phyloP scores from a whole-genome alignment of 2,797 vertebrate species.

The Scolopax rusticola region DNA sequence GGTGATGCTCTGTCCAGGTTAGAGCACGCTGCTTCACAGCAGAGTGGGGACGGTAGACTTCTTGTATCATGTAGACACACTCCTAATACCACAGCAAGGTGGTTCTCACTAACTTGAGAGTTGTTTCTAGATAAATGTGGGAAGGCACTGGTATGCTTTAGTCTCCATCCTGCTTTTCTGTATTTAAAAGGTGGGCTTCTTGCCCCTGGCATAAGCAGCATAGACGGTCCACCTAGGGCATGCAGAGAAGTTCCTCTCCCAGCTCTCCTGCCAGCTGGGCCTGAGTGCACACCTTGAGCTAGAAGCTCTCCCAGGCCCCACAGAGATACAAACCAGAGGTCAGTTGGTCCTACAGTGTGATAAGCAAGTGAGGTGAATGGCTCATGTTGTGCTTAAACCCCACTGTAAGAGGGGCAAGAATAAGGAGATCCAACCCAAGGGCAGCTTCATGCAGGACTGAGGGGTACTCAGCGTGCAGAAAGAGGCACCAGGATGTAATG shows the following conservation, averaged over 20 bases:
- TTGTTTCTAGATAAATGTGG: background rate
- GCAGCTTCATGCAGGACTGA: background rate
- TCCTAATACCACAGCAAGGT: background rate
- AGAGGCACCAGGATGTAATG: background rate
- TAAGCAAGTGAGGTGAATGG: background rate
- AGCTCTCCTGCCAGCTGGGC: background rate
- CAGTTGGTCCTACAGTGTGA: background rate
- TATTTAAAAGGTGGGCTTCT: background rate
- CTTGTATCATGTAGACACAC: background rate
- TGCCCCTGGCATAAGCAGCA: background rate
- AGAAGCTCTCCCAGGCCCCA: background rate
- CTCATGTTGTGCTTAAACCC: background rate
- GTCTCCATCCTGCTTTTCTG: background rate
- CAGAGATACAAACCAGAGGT: background rate
- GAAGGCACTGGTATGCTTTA: slow-evolving; percentile 10
- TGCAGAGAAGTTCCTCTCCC: background rate
- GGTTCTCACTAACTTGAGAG: background rate
- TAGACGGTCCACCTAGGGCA: background rate
- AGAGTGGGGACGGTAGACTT: accelerated
- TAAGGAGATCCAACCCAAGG: background rate
- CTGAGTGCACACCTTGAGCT: background rate
- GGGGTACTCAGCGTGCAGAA: background rate
- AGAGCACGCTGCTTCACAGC: background rate
- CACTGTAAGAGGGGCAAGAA: background rate
- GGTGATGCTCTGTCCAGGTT: background rate